Evolutionary conservation across 2,113 vertebrate genomes (phyloP).

Genomic region (Callaeas wilsoni): DNA sequence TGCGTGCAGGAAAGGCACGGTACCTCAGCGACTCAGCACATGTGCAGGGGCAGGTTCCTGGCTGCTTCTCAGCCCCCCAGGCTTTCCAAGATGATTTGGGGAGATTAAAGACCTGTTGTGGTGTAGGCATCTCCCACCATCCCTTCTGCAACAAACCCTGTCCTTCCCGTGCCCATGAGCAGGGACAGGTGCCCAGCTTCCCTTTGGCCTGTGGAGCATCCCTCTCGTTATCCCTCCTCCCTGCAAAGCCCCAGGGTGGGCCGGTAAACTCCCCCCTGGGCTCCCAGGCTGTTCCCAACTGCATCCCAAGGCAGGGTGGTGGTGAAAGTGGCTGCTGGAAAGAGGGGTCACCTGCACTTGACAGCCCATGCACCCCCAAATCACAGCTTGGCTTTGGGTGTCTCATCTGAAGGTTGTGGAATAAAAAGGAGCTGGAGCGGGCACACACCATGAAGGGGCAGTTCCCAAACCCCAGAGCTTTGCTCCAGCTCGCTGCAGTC

Average conservation of each 20-base stretch:
- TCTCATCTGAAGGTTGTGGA: background rate
- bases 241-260: background rate
- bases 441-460: background rate
- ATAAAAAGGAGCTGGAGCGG: background rate
- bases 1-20: accelerated
- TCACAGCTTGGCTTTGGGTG: background rate
- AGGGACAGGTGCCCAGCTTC: background rate
- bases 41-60: background rate
- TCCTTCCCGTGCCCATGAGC: accelerated
- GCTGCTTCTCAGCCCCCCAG: background rate
- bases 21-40: background rate
- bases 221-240: background rate
- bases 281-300: background rate
- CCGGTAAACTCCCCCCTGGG: accelerated
- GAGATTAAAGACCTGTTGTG: background rate
- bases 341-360: background rate
- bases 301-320: background rate
- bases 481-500: background rate
- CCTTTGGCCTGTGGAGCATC: background rate
- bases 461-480: background rate
- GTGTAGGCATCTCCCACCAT: background rate
- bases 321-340: background rate
- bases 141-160: background rate
- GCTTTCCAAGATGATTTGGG: background rate
- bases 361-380: background rate